These are phyloP conservation scores for Hydrolagus colliei DNA, from an alignment of 2,797 vertebrate species.

Conservation along the genomic window DNA sequence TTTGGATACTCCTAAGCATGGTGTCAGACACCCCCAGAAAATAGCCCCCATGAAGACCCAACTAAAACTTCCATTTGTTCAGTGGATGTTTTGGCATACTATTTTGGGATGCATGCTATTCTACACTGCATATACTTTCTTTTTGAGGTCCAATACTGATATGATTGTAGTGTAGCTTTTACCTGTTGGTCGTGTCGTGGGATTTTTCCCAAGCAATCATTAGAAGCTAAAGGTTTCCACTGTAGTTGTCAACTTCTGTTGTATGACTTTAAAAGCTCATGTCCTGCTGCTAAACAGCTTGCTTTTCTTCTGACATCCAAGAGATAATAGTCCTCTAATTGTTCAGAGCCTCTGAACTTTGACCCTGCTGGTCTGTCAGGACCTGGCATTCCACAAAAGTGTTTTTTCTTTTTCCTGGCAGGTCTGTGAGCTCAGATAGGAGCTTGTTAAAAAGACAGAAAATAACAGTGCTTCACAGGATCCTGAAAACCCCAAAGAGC, in stretches of 20 bases:
- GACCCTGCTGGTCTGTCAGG: constrained; percentile 10
- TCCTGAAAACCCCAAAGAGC: neutral
- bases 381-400: neutral
- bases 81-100: too few relatives aligned
- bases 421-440: constrained; percentile 15
- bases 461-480: neutral
- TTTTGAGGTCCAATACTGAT: too few relatives aligned
- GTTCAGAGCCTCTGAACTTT: constrained; percentile 25
- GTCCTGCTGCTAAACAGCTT: neutral
- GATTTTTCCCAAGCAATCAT: neutral
- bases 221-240: too few relatives aligned
- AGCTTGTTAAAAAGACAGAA: neutral
- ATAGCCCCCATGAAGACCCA: too few relatives aligned
- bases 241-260: neutral
- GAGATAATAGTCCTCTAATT: constrained; percentile 20
- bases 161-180: too few relatives aligned
- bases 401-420: constrained; percentile 1
- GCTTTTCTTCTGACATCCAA: too few relatives aligned
- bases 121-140: too few relatives aligned
- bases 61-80: too few relatives aligned
- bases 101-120: too few relatives aligned
- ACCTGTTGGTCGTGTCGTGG: too few relatives aligned
- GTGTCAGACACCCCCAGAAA: too few relatives aligned
- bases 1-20: too few relatives aligned
- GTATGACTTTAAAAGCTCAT: constrained; percentile 12